Conservation (phyloP, 2,113 vertebrate species). For the Gobius niger region DNA sequence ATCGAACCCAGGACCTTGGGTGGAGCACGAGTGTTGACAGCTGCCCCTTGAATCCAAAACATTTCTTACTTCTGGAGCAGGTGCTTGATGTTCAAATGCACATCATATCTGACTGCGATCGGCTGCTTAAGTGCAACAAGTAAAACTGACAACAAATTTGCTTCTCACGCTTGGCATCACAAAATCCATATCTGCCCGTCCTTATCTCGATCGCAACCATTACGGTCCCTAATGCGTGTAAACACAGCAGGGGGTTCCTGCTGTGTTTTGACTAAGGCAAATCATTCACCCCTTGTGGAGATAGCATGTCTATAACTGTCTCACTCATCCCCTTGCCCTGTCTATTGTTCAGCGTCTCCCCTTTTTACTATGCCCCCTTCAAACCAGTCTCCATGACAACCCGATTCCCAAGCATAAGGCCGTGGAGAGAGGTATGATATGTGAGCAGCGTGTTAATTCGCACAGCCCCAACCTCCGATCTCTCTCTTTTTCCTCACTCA, state of each 20-base stretch:
- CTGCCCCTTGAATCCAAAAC: too few species aligned
- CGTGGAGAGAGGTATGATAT: conserved; percentile 73
- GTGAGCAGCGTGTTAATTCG: conserved; percentile 73
- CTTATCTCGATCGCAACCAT: conserved; percentile 21
- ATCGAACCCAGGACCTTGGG: too few species aligned
- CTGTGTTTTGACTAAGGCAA: background rate
- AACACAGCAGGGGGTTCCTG: conserved; percentile 12
- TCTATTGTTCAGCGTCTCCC: conserved; percentile 43
- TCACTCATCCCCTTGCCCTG: conserved; percentile 33
- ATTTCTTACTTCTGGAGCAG: too few species aligned
- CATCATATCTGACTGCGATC: background rate
- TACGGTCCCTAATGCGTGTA: conserved; percentile 7
- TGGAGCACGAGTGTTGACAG: too few species aligned
- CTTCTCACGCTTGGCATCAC: background rate
- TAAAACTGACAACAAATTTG: conserved; percentile 1
- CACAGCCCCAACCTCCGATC: conserved; percentile 18
- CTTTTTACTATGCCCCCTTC: conserved; percentile 57
- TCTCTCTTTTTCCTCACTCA: conserved; percentile 18
- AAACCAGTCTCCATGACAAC: conserved; percentile 92
- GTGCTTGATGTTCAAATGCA: background rate
- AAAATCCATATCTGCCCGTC: conserved; percentile 17
- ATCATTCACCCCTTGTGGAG: conserved; percentile 18
- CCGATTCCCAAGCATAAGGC: conserved; percentile 76
- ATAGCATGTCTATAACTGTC: conserved; percentile 20
- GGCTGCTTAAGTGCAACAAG: background rate